Evolutionary conservation across 2,113 vertebrate genomes (phyloP).

Genomic region (Chelonoidis abingdonii): DNA sequence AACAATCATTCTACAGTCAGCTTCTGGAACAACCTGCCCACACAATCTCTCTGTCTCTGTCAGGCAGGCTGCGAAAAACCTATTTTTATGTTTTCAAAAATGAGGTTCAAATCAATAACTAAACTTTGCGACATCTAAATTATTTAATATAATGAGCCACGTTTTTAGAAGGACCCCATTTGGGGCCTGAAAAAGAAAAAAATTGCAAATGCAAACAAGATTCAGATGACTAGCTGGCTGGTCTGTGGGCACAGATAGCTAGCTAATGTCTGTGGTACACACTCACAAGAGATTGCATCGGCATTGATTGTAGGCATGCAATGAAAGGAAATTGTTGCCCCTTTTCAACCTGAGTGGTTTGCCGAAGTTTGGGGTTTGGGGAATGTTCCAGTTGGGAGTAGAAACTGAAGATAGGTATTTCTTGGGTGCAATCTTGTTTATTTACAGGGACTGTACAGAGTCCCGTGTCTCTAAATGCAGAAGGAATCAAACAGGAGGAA

Average conservation of each 20-base stretch:
- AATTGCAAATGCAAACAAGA: background rate
- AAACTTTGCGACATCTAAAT: slow-evolving; percentile 1
- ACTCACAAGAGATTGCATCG: fast-evolving
- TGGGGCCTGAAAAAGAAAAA: background rate
- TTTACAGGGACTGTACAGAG: background rate
- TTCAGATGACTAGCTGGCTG: fast-evolving
- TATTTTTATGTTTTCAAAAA: slow-evolving; percentile 69
- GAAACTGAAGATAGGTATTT: background rate
- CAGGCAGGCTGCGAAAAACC: slow-evolving; percentile 59
- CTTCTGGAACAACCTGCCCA: slow-evolving; percentile 62
- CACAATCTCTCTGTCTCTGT: slow-evolving; percentile 62
- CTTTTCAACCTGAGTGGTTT: background rate
- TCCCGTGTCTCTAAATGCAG: background rate
- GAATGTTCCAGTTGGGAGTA: background rate
- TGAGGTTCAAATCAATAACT: slow-evolving; percentile 54
- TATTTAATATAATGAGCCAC: background rate
- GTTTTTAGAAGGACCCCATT: background rate
- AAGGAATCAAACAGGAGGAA: too few species aligned
- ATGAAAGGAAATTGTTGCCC: background rate
- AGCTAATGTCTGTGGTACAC: background rate
- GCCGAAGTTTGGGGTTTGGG: background rate
- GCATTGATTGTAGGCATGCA: background rate
- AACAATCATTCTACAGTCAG: slow-evolving; percentile 61
- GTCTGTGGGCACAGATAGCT: background rate
- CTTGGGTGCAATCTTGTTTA: background rate